Evolutionary conservation across 2,888 invertebrate genomes (phyloP), one percentile per base, ranked within the genome.

Genomic region (Morpho achilles): DNA sequence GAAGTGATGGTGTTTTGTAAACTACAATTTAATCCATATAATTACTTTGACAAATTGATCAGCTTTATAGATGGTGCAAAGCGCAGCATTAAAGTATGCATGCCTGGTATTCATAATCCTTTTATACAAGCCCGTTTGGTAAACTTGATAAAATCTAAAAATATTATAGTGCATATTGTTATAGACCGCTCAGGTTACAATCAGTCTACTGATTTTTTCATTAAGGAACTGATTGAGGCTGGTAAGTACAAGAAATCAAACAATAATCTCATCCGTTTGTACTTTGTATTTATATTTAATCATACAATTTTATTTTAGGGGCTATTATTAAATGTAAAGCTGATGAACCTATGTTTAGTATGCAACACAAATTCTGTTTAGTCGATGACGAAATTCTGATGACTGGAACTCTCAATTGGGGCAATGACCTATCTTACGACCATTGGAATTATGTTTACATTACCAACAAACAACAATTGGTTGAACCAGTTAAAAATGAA

Each of bases 331-430:
- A 91, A 77, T 87, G 79, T 69, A 87, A 89, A 73, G 50, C 73
- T 67, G 65, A 80, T 78, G 61, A 92, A 76, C 73, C 83, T 91
- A 61, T 67, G 16, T 75, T 75, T 68, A 79, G 74, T 59, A 95
- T 96, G 95, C 95, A 96, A 74, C 95, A 96, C 79, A 96, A 96
- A 80, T 96, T 95, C 84, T 93, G 92, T 53, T 76, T 96, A 58
- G 82, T 95, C 46, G 96, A 96, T 72, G 82, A 86, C 62, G 76
- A 79, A 64, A 76, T 93, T 52, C 77, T 96, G 8, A 91, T 95
- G 72, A 93, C 92, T 58, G 96, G 96, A 45, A 95, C 95, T 40
- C 91, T 95, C 64, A 95, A 96, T 78, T 96, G 95, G 95, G 95
- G 96, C 9, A 85, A 92, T 70, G 92, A 93, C 72, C 95, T 93